These are phyloP conservation scores for Lasius fuliginosus DNA, from an alignment of 2,888 invertebrate genomes.

Conservation along the genomic window DNA sequence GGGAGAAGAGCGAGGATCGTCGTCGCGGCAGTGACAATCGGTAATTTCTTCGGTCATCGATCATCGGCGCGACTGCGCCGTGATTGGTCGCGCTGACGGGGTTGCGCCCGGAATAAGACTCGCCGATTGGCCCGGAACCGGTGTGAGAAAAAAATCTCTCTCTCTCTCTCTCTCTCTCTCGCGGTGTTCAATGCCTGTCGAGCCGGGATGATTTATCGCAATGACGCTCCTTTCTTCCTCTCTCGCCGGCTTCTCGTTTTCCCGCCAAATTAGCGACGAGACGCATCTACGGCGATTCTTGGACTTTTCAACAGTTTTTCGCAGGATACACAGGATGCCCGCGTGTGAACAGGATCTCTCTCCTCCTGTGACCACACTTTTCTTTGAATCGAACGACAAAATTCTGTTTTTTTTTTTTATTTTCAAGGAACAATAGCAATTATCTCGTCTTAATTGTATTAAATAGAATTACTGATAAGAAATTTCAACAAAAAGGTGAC, in stretches of 20 bases:
- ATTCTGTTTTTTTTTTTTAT: not conserved
- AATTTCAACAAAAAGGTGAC: not conserved
- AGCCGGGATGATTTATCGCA: slow-evolving; percentile 81
- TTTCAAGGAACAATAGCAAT: not conserved
- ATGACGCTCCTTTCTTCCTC: slow-evolving; percentile 76
- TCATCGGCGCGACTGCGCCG: slow-evolving; percentile 64
- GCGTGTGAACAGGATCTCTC: not conserved
- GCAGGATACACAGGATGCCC: not conserved
- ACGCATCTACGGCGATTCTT: slow-evolving; percentile 1
- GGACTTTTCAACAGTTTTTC: not conserved
- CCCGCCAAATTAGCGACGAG: slow-evolving; percentile 8
- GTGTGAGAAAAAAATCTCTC: slow-evolving; percentile 74
- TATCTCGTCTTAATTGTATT: not conserved
- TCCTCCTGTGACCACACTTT: not conserved
- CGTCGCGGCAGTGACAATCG: slow-evolving; percentile 74
- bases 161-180: slow-evolving; percentile 61
- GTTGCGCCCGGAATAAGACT: slow-evolving; percentile 61
- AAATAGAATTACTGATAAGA: not conserved
- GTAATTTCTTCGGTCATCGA: slow-evolving; percentile 77
- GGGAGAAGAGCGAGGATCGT: slow-evolving; percentile 59
- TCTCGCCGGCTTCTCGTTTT: slow-evolving; percentile 10
- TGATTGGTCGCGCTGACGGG: slow-evolving; percentile 68
- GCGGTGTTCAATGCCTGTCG: slow-evolving; percentile 81
- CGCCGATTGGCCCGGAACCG: slow-evolving; percentile 67
- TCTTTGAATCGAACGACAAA: not conserved